These are phyloP conservation scores for Menidia beryllina DNA, from an alignment of 2,113 vertebrate species.

Conservation along the genomic window DNA sequence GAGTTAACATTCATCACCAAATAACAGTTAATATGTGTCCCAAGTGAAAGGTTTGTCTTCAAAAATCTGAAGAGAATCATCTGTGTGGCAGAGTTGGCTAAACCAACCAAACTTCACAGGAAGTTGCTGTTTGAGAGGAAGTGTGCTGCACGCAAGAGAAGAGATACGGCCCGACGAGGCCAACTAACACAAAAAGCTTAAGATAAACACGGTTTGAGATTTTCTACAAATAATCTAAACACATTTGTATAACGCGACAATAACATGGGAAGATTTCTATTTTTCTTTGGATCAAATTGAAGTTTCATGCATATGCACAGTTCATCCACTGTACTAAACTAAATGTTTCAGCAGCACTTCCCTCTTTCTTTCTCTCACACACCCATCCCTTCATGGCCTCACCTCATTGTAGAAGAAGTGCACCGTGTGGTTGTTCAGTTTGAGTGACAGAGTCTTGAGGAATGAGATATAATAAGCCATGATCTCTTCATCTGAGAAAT, in stretches of 20 bases:
- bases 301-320: neutral
- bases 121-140: slow-evolving; percentile 32
- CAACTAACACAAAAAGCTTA: slow-evolving; percentile 3
- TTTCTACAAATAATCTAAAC: neutral
- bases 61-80: neutral
- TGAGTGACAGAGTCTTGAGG: slow-evolving; percentile 96
- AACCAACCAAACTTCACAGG: slow-evolving; percentile 11
- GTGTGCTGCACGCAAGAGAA: neutral
- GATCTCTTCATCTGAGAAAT: slow-evolving; percentile 99
- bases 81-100: neutral
- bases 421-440: slow-evolving; percentile 98
- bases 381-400: slow-evolving; percentile 58
- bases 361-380: neutral
- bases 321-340: too few species aligned
- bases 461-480: slow-evolving; percentile 99
- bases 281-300: neutral
- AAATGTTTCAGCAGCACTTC: too few species aligned
- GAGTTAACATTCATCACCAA: neutral
- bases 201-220: neutral
- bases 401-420: slow-evolving; percentile 99
- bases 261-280: too few species aligned
- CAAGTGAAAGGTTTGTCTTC: neutral
- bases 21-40: neutral
- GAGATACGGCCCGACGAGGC: neutral
- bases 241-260: too few species aligned